A percentile compares a stretch with the other conserved stretches of the same genome.
phyloP scores from a whole-genome alignment of 2,113 vertebrate species.

The Meles meles region DNA sequence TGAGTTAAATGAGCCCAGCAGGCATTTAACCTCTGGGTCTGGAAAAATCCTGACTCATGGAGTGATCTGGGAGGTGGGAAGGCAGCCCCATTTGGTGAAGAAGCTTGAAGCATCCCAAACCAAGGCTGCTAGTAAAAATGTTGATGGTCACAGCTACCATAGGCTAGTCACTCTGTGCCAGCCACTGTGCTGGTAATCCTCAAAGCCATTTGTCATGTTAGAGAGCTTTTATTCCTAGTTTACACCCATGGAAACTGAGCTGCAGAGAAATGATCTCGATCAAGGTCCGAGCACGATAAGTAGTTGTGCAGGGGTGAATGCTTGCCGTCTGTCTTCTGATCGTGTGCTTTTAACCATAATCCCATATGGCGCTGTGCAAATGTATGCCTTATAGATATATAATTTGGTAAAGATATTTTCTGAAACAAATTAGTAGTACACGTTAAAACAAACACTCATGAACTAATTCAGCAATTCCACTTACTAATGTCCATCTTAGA shows the following conservation, averaged over 20 bases:
- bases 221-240: background rate
- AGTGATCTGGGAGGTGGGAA: background rate
- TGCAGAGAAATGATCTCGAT: background rate
- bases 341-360: background rate
- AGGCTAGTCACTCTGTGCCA: background rate
- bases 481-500: background rate
- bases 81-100: background rate
- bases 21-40: conserved; percentile 55
- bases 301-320: background rate
- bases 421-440: background rate
- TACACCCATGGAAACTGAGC: background rate
- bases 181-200: background rate
- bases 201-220: background rate
- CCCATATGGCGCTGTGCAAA: background rate
- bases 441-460: background rate
- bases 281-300: background rate
- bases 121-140: background rate
- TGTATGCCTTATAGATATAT: background rate
- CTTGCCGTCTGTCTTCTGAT: background rate
- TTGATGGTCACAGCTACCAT: background rate
- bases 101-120: background rate
- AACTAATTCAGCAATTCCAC: conserved; percentile 15
- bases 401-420: background rate
- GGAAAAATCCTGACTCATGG: conserved; percentile 58
- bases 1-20: conserved; percentile 56